A percentile compares a stretch with the other conserved stretches of the same genome.
phyloP scores from a whole-genome alignment of 2,113 vertebrate species.

The Mesitornis unicolor region DNA sequence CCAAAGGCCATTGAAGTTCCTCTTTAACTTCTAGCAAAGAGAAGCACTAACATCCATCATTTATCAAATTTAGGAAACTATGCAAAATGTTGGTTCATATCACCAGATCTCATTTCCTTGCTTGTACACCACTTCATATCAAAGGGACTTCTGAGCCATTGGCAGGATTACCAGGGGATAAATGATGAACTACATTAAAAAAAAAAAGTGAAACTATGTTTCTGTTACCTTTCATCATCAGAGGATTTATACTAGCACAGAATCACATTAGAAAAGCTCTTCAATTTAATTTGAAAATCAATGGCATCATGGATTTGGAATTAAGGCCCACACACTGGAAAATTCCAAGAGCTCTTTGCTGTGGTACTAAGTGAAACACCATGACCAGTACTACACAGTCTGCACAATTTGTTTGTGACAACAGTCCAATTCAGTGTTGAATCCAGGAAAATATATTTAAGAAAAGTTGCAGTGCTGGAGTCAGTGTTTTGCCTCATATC shows the following conservation, averaged over 20 bases:
- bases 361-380: neutral
- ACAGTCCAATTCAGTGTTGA: neutral
- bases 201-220: neutral
- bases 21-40: neutral
- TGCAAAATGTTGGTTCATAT: neutral
- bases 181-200: neutral
- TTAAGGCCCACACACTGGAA: neutral
- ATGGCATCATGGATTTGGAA: neutral
- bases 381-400: neutral
- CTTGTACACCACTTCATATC: neutral
- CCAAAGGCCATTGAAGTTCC: neutral
- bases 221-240: neutral
- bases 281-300: neutral
- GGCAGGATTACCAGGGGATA: neutral
- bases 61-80: neutral
- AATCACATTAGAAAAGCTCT: neutral
- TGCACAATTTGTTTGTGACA: rapidly evolving
- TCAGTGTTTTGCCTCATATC: neutral
- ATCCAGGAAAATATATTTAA: neutral
- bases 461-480: neutral
- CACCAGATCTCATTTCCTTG: neutral
- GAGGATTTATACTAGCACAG: neutral
- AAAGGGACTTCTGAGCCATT: neutral
- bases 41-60: neutral
- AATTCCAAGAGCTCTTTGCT: neutral